Base-by-base conservation (phyloP, 2,888 invertebrate species). In the Hemicrepidius hirtus region DNA sequence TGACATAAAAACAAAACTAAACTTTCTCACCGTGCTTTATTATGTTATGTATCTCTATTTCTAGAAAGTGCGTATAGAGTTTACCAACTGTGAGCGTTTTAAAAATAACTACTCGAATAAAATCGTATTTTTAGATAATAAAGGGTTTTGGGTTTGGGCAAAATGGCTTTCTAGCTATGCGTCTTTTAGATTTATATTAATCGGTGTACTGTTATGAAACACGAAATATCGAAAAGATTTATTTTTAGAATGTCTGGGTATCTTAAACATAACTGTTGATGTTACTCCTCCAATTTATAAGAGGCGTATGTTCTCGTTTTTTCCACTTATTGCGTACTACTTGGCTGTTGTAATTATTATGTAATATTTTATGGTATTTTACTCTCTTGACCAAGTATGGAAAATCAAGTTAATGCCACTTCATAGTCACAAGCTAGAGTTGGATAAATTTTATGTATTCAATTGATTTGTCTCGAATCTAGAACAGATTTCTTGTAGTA, bases 221-320 rank as follows among this genome's bases (percentile, higher is more conserved):
- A 16, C 5, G 44, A 44, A 44, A 44, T 16, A 18, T 6, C 18
- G 44, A 6, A 24, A 24, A 44, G 18, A 4, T 44, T 18, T 16
- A 18, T 44, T 44, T 16, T 44, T 18, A 18, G 13, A 16, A 18
- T 16, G 13, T 44, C 32, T 32, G 32, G n/a, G 32, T 32, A 32
- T 32, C 32, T 32, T 7, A 32, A 32, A 32, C 7, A 7, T 32
- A 32, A 32, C 32, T 32, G 32, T 32, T 32, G 32, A 32, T 32
- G 32, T 32, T 32, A 9, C 32, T 32, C 32, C 32, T 32, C 7
- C 4, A 32, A 9, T 9, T 9, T 35, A n/a, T 3, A 24, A 24
- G 24, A 50, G 21, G 37, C 55, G 10, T 37, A n/a, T 44, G 60
- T 60, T 41, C 41, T 60, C 44, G 24, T 44, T 60, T 60, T 37